These are phyloP conservation scores for Pardalotus punctatus DNA, from an alignment of 2,113 vertebrate species.

Conservation along the genomic window DNA sequence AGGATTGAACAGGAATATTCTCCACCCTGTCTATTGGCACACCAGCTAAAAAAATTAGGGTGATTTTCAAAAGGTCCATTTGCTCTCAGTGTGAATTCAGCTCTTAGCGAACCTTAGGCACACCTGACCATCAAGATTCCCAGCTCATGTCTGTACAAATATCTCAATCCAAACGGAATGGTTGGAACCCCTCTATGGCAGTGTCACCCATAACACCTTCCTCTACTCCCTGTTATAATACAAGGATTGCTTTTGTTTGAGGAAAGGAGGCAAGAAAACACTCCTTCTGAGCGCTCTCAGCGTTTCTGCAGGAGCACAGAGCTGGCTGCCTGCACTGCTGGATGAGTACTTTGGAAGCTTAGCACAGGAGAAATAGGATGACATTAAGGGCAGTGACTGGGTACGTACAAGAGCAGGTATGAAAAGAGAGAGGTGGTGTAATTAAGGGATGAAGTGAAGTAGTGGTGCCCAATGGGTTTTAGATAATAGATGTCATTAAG, in stretches of 20 bases:
- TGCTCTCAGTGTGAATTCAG: not conserved
- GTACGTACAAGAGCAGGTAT: slow-evolving; percentile 52
- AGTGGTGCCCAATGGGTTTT: slow-evolving; percentile 61
- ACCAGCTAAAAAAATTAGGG: not conserved
- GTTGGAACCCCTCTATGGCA: not conserved
- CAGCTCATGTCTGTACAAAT: slow-evolving; percentile 22
- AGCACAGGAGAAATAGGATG: slow-evolving; percentile 64
- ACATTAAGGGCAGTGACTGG: slow-evolving; percentile 63
- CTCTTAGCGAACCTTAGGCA: not conserved
- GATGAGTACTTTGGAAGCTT: slow-evolving; percentile 58
- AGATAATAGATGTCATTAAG: slow-evolving; percentile 71
- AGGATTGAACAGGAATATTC: not conserved
- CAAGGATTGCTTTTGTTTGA: slow-evolving; percentile 61
- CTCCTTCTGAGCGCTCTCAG: slow-evolving; percentile 48
- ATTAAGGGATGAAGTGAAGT: slow-evolving; percentile 61
- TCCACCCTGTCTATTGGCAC: not conserved
- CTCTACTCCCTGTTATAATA: not conserved
- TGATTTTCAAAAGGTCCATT: slow-evolving; percentile 14
- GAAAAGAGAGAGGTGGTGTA: slow-evolving; percentile 63
- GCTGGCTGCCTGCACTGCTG: not conserved
- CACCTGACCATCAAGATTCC: not conserved
- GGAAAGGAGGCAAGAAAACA: slow-evolving; percentile 52
- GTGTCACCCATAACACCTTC: not conserved
- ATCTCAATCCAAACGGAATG: slow-evolving; percentile 42
- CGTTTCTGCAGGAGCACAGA: not conserved